These are phyloP conservation scores for Champsocephalus gunnari DNA, from an alignment of 2,797 vertebrate species.

Conservation along the genomic window DNA sequence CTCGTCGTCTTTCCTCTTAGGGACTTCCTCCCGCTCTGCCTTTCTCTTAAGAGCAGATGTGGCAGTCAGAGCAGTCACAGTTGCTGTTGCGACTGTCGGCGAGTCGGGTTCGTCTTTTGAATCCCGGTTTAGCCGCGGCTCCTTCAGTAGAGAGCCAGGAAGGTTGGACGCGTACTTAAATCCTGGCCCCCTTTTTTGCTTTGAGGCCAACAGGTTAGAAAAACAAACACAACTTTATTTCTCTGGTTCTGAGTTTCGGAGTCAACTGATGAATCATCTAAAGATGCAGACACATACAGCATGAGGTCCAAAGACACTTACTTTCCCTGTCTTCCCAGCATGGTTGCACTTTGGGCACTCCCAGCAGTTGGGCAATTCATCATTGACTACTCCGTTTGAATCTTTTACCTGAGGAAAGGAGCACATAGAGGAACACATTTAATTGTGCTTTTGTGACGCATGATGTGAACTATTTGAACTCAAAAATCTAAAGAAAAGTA, in stretches of 20 bases:
- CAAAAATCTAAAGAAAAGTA: not conserved
- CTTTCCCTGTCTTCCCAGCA: slow-evolving; percentile 97
- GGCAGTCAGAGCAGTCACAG: slow-evolving; percentile 74
- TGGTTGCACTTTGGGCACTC: slow-evolving; percentile 98
- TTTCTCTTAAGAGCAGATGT: slow-evolving; percentile 84
- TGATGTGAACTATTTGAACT: not conserved
- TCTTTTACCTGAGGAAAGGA: slow-evolving; percentile 89
- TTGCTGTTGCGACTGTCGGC: slow-evolving; percentile 67
- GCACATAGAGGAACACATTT: not conserved
- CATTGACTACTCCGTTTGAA: slow-evolving; percentile 94
- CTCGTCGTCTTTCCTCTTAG: slow-evolving; percentile 88
- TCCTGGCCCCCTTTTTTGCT: slow-evolving; percentile 99
- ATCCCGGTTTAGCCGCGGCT: slow-evolving; percentile 90
- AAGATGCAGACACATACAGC: slow-evolving; percentile 6
- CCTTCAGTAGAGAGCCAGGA: slow-evolving; percentile 95
- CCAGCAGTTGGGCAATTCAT: slow-evolving; percentile 99
- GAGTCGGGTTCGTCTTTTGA: slow-evolving; percentile 89
- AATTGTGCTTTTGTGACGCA: not conserved
- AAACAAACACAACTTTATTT: slow-evolving; percentile 91
- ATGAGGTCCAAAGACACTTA: slow-evolving; percentile 85
- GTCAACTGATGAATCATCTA: not conserved
- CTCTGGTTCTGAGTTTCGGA: slow-evolving; percentile 67
- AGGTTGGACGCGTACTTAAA: slow-evolving; percentile 98
- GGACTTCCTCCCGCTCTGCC: slow-evolving; percentile 85
- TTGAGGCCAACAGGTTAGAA: slow-evolving; percentile 92